Evolutionary conservation across 2,888 invertebrate genomes (phyloP), one percentile per base, ranked within the genome.

Genomic region (Dynastes hyllus): DNA sequence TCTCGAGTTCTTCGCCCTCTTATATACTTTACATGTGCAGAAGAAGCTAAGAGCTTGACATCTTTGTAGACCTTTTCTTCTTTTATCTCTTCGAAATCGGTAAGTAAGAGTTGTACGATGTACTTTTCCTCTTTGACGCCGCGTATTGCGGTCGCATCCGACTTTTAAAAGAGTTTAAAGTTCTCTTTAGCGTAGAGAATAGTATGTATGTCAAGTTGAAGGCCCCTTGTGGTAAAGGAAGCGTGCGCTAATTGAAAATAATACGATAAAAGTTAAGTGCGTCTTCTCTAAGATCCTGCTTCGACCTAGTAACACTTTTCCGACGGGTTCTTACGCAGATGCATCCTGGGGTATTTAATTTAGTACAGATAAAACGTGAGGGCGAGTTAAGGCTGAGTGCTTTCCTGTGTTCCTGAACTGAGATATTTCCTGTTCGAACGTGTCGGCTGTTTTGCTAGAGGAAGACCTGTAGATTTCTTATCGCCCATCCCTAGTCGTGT

Each of bases 361-460:
- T 80, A 77, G 69, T 66, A 77, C 77, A 80, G 79, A 79, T 81
- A 80, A 81, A 81, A 80, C 73, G 78, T 63, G 77, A 70, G 78
- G 75, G 76, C 79, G 67, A 77, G 80, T 79, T 76, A 77, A 78
- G 70, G 77, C 78, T 79, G 80, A 81, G 81, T 81, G 81, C 79
- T 80, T 81, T 81, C 80, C 78, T 81, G 80, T 81, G 81, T 81
- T 81, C 79, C 79, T 78, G 45, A 65, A 76, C 65, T 50, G 65
- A 67, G 77, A 51, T 76, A 78, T 77, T 77, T 80, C 78, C 81
- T 73, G 77, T 81, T 78, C 79, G 77, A 78, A 79, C 69, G 79
- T 77, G 80, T 79, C 67, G 71, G 70, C 58, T 69, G 51, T 45
- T 51, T 55, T 37, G 66, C 65, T 22, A 71, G 16, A n/a, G 55